Conservation (phyloP, 35 echinoderm and acorn worm genomes). For the Ophiothrix spiculata region DNA sequence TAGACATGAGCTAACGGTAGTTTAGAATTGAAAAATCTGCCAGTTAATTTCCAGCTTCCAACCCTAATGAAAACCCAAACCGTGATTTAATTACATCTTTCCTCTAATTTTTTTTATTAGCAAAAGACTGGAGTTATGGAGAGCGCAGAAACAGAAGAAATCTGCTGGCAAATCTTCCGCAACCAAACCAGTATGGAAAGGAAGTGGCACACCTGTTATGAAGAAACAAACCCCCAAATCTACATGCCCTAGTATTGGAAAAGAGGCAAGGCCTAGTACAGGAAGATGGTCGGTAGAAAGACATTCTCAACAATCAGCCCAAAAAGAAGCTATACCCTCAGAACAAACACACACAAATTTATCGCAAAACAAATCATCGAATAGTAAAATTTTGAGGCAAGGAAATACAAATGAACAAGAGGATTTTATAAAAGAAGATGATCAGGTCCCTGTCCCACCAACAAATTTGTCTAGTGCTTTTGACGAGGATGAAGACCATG, state of each 20-base stretch:
- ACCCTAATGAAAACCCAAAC: too few relatives aligned
- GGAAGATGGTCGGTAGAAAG: background rate
- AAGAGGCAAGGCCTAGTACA: background rate
- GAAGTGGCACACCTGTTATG: background rate
- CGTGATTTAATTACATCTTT: background rate
- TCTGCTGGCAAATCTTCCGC: background rate
- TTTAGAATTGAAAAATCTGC: too few relatives aligned
- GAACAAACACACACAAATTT: too few relatives aligned
- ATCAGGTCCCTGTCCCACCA: too few relatives aligned
- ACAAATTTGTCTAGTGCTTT: too few relatives aligned
- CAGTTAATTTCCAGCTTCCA: too few relatives aligned
- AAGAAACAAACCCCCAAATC: background rate
- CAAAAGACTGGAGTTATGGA: constrained; percentile 29
- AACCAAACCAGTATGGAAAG: background rate
- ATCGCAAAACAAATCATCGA: too few relatives aligned
- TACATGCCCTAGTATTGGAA: background rate
- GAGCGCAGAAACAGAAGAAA: background rate
- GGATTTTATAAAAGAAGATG: too few relatives aligned
- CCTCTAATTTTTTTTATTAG: background rate
- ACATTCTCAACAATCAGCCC: background rate
- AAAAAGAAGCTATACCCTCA: background rate
- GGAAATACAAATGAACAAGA: too few relatives aligned
- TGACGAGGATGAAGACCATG: too few relatives aligned
- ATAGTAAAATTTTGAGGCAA: too few relatives aligned
- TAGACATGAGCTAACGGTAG: too few relatives aligned